Evolutionary conservation across 2,113 vertebrate genomes (phyloP).

Genomic region (Zosterops hypoxanthus): DNA sequence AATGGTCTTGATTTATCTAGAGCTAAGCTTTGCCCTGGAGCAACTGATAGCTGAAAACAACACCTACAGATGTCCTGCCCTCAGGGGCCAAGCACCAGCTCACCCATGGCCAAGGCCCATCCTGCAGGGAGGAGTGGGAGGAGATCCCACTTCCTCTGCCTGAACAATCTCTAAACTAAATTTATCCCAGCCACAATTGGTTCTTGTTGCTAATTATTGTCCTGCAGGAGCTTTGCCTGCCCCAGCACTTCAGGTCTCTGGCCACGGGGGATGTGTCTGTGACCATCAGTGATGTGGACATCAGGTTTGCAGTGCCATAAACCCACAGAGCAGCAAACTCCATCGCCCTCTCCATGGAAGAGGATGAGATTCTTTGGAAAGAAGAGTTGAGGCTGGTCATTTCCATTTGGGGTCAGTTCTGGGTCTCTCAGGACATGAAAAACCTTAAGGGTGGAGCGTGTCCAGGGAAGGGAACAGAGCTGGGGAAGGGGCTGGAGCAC

Average conservation of each 20-base stretch:
- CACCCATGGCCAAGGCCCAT: neutral
- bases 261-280: neutral
- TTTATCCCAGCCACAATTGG: neutral
- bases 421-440: neutral
- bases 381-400: neutral
- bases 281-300: neutral
- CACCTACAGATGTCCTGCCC: neutral
- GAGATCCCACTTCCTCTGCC: neutral
- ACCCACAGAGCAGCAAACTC: neutral
- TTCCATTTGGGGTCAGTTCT: neutral
- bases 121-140: neutral
- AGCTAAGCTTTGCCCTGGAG: neutral
- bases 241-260: neutral
- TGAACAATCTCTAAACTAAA: neutral
- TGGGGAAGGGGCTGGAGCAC: neutral
- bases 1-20: constrained; percentile 24
- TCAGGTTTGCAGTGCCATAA: neutral
- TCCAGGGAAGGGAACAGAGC: fast-evolving
- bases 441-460: fast-evolving
- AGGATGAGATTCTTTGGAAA: neutral
- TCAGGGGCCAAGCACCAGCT: neutral
- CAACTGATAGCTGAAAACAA: constrained; percentile 3
- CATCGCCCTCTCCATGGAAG: neutral
- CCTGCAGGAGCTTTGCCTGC: neutral
- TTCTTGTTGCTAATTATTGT: neutral